Evolutionary conservation across 2,797 vertebrate genomes (phyloP), one percentile per base, ranked within the genome.

Genomic region (Simalia tracyae): DNA sequence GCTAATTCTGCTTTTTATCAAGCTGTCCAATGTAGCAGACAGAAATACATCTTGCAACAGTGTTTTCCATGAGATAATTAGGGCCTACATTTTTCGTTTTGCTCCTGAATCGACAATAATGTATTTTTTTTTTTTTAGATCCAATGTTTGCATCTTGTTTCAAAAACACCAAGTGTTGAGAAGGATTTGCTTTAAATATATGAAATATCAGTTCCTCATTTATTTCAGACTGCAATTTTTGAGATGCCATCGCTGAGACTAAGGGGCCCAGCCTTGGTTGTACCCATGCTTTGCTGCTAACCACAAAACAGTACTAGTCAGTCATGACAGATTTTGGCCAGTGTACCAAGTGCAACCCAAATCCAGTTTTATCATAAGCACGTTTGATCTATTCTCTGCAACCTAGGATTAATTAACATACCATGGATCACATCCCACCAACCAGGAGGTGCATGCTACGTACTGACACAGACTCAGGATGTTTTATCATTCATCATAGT

Each of bases 101-200:
- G 1, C 4, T 84, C 12, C 46, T 84, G 24, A 72, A 54, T 14
- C 5, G 54, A 54, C 17, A 54, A 54, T 54, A 50, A 56, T 15
- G 3, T 50, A 50, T 6, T 6, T 50, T 50, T 50, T 50, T 50
- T 50, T 28, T 28, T 64, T 61, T 22, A 1, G 1, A 28, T 64
- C 63, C 63, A 64, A n/a, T 4, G 10, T n/a, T 26, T 64, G 10
- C 63, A 81, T 60, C 61, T 9, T 90, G 42, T 89, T 68, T 54
- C 6, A 91, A 6, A 68, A 56, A 91, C 9, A 92, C 26, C 84
- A 94, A 88, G 15, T 72, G n/a, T 19, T 92, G 10, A 50, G 46
- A 94, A 90, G 7, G 11, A 28, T 4, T 91, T 94, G 1, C 8
- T 72, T 91, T 31, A 28, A 64, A 1, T 92, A 87, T 92, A 81